Base-by-base conservation (phyloP, 64 coral and sea anemone genomes). In the Orbicella faveolata region DNA sequence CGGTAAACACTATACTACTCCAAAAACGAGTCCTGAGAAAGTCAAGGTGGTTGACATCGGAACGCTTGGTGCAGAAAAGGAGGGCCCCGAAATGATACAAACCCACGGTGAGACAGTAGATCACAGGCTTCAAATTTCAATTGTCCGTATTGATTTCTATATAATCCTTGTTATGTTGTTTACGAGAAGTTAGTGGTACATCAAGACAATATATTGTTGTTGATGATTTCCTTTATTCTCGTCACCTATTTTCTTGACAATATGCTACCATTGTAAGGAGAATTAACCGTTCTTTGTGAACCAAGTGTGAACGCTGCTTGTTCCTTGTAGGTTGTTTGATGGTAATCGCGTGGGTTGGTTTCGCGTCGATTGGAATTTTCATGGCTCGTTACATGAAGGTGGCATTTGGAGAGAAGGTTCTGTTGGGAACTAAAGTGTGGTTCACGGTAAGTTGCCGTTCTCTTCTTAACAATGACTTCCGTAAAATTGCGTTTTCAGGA, bases 341-440 rank as follows among this genome's bases (percentile, higher is more conserved):
- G 95, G 66, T 89, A 10, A 76, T 96, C 35, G 88, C 95, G 2
- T 96, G 95, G 95, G n/a, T 96, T 57, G 77, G 80, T 39, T 96
- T 87, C 18, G 95, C 95, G 2, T 94, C 95, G 26, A 65, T 94
- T 66, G 91, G 82, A 73, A 96, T 96, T 84, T 96, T 96, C 61
- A 84, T 94, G 52, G 95, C 95, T 4, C 95, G 95, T 36, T 94
- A 94, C 57, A 96, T 91, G 92, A 96, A 84, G 83, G 83, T 76
- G 36, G 63, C 65, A 57, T 96, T 35, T 96, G 91, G 88, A 18
- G 82, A 83, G 75, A 91, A 74, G 18, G 26, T 81, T 59, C 12
- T 88, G 20, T 83, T 90, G 6, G 95, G 91, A 36, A 87, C 87
- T 2, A 96, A 94, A 51, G 80, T 73, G 4, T 96, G 95, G 95